Evolutionary conservation across 2,888 invertebrate species (phyloP).

Genomic region (Podabrus alpinus): DNA sequence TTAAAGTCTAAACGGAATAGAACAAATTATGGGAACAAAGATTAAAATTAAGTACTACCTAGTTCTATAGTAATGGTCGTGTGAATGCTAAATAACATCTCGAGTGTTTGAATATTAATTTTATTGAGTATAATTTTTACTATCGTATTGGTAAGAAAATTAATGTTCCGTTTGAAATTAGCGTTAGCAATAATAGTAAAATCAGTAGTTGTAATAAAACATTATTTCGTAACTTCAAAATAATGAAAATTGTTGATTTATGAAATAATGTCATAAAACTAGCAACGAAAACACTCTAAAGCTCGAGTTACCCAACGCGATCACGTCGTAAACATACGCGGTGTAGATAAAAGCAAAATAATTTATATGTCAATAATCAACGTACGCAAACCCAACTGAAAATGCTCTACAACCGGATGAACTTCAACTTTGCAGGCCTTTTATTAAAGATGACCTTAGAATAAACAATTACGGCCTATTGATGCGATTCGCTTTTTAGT

Average conservation of each 20-base stretch:
- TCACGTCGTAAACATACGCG: no score
- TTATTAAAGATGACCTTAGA: neutral
- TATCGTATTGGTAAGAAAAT: neutral
- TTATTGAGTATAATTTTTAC: neutral
- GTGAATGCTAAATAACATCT: neutral
- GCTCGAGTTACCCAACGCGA: neutral
- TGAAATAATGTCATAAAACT: neutral
- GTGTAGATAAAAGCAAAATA: no score
- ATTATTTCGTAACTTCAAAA: neutral
- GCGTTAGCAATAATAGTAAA: neutral
- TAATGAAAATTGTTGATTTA: neutral
- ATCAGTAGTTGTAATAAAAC: neutral
- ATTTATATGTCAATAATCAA: neutral
- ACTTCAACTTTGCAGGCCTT: neutral
- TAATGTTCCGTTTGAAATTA: neutral
- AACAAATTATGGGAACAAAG: slow-evolving; percentile 2
- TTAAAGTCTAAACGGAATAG: neutral
- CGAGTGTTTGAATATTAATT: neutral
- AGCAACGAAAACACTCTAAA: neutral
- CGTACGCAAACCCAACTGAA: neutral
- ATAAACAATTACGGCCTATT: neutral
- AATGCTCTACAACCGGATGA: neutral
- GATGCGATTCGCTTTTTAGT: neutral
- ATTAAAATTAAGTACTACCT: neutral
- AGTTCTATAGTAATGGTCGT: neutral